Base-by-base conservation (phyloP, 1,140 invertebrate genomes). In the Ips nitidus region DNA sequence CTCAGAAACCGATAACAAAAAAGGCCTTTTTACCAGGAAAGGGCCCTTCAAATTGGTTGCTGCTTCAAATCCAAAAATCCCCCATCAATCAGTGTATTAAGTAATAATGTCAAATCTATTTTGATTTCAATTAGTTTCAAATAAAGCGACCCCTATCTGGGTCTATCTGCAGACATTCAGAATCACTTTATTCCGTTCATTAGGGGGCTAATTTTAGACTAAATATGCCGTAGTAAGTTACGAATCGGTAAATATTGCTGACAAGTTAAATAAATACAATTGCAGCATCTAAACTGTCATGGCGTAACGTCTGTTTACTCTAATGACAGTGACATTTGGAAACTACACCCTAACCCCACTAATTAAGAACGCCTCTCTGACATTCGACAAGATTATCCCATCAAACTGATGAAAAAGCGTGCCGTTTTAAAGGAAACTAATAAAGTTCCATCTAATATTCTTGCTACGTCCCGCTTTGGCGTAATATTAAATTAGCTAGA, bases 141-240 rank as follows among this genome's bases (percentile, higher is more conserved):
- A 22, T 22, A 22, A 22, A 22, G 22, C 22, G 22, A 22, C 22
- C 22, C 42, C 57, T 59, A n/a, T 59, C 57, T 8, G 39, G 40
- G 57, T 56, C 38, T 56, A 56, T 56, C 53, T 22, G 53, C 7
- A 59, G 39, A 3, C 57, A 41, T 36, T 59, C 42, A 42, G 38
- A 42, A 59, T 41, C 57, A 38, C 5, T 59, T 59, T 42, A 59
- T 0, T 59, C 57, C 42, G 39, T 42, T 59, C 57, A 41, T 59
- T 59, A 59, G 41, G 41, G 53, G 57, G 57, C 57, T 59, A 59
- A 59, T 59, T 59, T 59, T 59, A 59, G 57, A 37, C 41, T 42
- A 42, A 59, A 59, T 59, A 55, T 37, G 8, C 8, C 22, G 22
- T 22, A 22, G 37, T 47, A 8, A 55, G 37, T 1, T 55, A 8